phyloP scores from a whole-genome alignment of 1,140 invertebrate genomes.

The Bombus pyrosoma region DNA sequence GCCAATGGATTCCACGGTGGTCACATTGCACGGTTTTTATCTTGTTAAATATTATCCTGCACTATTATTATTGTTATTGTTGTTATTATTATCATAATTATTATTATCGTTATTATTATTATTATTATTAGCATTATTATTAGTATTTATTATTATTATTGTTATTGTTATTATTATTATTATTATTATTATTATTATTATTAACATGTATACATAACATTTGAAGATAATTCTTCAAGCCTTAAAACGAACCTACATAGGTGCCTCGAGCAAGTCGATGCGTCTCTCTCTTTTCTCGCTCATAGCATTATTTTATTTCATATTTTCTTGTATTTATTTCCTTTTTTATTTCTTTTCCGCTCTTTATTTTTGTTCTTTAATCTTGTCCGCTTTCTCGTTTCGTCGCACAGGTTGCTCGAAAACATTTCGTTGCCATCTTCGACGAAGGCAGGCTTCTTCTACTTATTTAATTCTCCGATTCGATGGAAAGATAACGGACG shows the following conservation, averaged over 20 bases:
- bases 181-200: constrained; percentile 76
- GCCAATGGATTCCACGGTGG: background rate
- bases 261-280: constrained; percentile 38
- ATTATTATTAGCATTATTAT: constrained; percentile 26
- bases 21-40: background rate
- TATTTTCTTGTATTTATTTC: constrained; percentile 42
- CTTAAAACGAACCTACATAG: constrained; percentile 74
- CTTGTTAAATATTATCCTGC: constrained; percentile 12
- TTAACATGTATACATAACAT: constrained; percentile 80
- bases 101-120: constrained; percentile 51
- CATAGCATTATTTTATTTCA: constrained; percentile 43
- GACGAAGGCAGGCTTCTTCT: constrained; percentile 56
- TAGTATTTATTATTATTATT: constrained; percentile 74
- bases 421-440: constrained; percentile 45
- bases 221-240: constrained; percentile 76
- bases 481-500: background rate
- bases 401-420: constrained; percentile 40
- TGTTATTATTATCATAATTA: constrained; percentile 55
- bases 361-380: constrained; percentile 12
- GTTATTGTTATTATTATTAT: constrained; percentile 73
- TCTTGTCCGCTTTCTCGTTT: constrained; percentile 28
- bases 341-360: constrained; percentile 4
- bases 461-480: background rate
- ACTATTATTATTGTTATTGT: constrained; percentile 40
- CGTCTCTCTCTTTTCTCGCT: constrained; percentile 41